Conservation (phyloP, 1,140 invertebrate species). For the Philopotamus ludificatus region DNA sequence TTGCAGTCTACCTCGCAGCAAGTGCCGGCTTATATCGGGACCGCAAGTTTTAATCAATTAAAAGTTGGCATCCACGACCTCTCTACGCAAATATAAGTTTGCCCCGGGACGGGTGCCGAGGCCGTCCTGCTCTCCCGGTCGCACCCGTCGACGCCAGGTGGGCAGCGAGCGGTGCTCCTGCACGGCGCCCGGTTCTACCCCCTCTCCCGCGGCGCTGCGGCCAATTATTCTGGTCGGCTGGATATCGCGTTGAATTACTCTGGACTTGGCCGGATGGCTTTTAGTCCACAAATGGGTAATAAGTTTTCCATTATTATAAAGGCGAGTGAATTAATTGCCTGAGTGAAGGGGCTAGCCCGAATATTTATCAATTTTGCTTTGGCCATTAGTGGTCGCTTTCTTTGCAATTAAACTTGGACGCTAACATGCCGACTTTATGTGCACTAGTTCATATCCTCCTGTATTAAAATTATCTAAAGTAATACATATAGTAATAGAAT, state of each 20-base stretch:
- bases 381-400: slow-evolving; percentile 11
- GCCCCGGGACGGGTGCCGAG: background rate
- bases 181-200: too few relatives aligned
- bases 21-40: slow-evolving; percentile 34
- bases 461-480: too few relatives aligned
- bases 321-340: slow-evolving; percentile 40
- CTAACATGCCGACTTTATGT: too few relatives aligned
- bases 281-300: slow-evolving; percentile 37
- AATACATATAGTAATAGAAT: too few relatives aligned
- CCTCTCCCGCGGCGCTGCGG: slow-evolving; percentile 29
- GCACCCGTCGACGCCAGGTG: too few relatives aligned
- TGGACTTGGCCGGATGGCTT: slow-evolving; percentile 38
- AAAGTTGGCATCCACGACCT: slow-evolving; percentile 40
- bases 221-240: slow-evolving; percentile 40
- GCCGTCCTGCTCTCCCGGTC: background rate
- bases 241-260: slow-evolving; percentile 40
- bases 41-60: slow-evolving; percentile 42
- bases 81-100: slow-evolving; percentile 37
- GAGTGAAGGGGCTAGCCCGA: slow-evolving; percentile 33
- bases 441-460: too few relatives aligned
- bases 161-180: too few relatives aligned
- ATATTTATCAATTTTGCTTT: slow-evolving; percentile 34
- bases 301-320: slow-evolving; percentile 41
- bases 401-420: slow-evolving; percentile 17
- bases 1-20: slow-evolving; percentile 4